phyloP scores from a whole-genome alignment of 2,797 vertebrate species.

The Sphaeramia orbicularis region DNA sequence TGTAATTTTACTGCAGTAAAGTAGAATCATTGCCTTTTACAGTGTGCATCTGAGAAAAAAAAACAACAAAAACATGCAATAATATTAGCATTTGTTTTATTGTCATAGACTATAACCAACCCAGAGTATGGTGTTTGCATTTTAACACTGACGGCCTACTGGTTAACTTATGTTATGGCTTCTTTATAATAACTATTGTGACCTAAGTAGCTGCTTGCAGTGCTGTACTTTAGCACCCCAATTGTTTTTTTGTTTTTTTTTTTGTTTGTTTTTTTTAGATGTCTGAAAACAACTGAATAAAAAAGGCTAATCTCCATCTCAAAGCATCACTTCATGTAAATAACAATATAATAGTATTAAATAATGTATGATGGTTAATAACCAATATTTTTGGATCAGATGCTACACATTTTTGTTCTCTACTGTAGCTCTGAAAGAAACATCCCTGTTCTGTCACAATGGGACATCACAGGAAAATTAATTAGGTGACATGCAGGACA shows the following conservation, averaged over 20 bases:
- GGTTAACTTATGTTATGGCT: no score
- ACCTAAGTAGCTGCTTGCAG: neutral
- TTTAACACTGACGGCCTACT: no score
- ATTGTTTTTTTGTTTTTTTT: no score
- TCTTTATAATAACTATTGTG: no score
- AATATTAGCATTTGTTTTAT: no score
- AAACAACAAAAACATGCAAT: no score
- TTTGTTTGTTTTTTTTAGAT: neutral
- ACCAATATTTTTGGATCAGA: slow-evolving; percentile 40
- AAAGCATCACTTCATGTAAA: slow-evolving; percentile 39
- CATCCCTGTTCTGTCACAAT: slow-evolving; percentile 53
- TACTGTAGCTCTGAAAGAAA: slow-evolving; percentile 26
- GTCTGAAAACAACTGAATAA: slow-evolving; percentile 20
- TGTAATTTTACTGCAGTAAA: no score
- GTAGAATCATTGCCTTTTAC: no score
- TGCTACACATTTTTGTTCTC: slow-evolving; percentile 44
- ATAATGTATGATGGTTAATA: slow-evolving; percentile 23
- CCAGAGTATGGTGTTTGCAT: no score
- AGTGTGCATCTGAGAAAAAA: no score
- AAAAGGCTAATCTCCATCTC: slow-evolving; percentile 20
- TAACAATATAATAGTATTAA: slow-evolving; percentile 18
- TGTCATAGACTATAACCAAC: no score
- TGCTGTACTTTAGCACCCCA: neutral
- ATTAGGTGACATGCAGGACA: slow-evolving; percentile 68
- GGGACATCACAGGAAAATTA: slow-evolving; percentile 65